These are phyloP conservation scores for Emmelina monodactyla DNA, from an alignment of 2,888 invertebrate genomes.

Conservation along the genomic window DNA sequence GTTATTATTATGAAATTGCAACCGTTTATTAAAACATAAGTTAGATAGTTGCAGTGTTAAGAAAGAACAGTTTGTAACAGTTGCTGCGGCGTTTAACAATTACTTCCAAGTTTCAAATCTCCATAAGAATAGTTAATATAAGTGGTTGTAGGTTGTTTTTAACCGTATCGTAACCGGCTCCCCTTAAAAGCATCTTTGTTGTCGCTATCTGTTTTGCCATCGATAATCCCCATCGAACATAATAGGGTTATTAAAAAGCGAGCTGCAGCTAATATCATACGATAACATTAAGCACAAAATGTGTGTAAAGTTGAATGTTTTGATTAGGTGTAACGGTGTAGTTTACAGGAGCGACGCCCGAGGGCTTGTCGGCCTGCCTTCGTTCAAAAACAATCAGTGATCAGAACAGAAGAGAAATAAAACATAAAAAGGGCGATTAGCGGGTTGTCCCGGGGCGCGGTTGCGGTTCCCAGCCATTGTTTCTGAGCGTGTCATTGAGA, in stretches of 20 bases:
- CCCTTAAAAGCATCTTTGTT: conserved; percentile 2
- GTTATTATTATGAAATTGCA: conserved; percentile 20
- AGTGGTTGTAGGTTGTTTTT: too few species aligned
- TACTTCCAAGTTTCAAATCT: too few species aligned
- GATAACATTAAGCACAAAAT: conserved; percentile 11
- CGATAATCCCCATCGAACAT: conserved; percentile 15
- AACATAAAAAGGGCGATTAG: conserved; percentile 21
- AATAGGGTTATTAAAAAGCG: conserved; percentile 7
- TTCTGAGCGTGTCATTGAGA: conserved; percentile 31
- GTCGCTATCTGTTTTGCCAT: conserved; percentile 7
- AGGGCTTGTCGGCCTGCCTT: conserved; percentile 27
- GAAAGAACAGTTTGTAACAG: too few species aligned
- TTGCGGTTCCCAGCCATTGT: conserved; percentile 46
- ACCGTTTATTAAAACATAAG: too few species aligned
- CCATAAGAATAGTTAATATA: too few species aligned
- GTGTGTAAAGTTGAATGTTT: conserved; percentile 19
- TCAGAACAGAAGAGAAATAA: conserved; percentile 34
- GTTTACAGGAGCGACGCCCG: conserved; percentile 32
- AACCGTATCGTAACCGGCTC: too few species aligned
- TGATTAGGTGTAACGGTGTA: conserved; percentile 24
- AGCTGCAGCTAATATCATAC: conserved; percentile 12
- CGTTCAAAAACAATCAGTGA: conserved; percentile 54
- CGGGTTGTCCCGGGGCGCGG: conserved; percentile 38
- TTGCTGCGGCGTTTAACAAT: too few species aligned
- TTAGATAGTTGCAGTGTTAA: too few species aligned